Base-by-base conservation (phyloP, 2,797 vertebrate species). In the Rhabdomys pumilio region DNA sequence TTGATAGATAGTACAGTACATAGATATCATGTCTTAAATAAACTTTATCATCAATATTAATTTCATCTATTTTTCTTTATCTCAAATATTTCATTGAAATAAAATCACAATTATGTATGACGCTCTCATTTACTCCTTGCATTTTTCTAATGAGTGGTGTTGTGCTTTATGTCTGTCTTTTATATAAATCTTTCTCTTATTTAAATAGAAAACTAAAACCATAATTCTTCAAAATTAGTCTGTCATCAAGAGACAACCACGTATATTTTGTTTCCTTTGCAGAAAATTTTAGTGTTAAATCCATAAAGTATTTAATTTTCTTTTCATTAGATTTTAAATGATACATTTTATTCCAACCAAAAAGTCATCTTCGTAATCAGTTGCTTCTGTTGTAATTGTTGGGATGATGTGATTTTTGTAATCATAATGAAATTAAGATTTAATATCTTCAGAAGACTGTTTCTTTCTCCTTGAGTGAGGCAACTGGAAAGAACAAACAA, bases 361-460 rank as follows among this genome's bases (percentile, higher is more conserved):
- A 92, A 91, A 93, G 81, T 19, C 89, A 82, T 22, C 38, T 95
- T 96, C 88, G 3, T 92, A 95, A 97, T 93, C 65, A 94, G 34
- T 26, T 34, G 81, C 61, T 87, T 83, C 14, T 85, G 63, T 95
- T 93, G 47, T 24, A 5, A 96, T 94, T 94, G 53, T 19, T 90
- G 47, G 2, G 41, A 57, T 94, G 73, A 93, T 97, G 76, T 77
- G 89, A 96, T 97, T 96, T 91, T 95, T 19, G 82, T 93, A 89
- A 97, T 85, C 61, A 86, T n/a, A 85, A 83, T 55, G 72, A 83
- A 75, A 84, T 94, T 96, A 50, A 96, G 86, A 81, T 97, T 97
- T 93, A 94, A 50, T 55, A 90, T 84, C 17, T 29, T 87, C 63
- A 89, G 95, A 31, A 1, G 41, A 1, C 29, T 22, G 95, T 97